Evolutionary conservation across 2,797 vertebrate genomes (phyloP), one percentile per base, ranked within the genome.

Genomic region (Enteromius anoplus): DNA sequence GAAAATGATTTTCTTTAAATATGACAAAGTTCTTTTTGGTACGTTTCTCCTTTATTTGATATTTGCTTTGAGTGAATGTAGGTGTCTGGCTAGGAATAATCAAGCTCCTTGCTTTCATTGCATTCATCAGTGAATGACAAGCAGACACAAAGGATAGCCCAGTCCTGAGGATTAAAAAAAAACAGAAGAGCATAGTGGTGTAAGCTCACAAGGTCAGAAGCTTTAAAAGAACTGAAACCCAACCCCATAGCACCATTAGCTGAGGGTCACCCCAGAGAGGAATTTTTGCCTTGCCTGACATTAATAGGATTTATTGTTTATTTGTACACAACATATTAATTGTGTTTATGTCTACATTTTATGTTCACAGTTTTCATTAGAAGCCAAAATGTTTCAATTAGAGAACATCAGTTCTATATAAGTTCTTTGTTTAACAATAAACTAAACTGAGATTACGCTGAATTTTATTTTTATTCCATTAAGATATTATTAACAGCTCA

Each of bases 81-180:
- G 21, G 87, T 80, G 88, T 85, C 91, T 89, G 91, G 93, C 89
- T 88, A 91, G 93, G 93, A 93, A 95, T 95, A 95, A 95, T 95
- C 93, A 90, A 93, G 90, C 93, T 92, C 92, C 83, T 91, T 91
- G 92, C 93, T 93, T 94, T 91, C 90, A 89, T 88, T 93, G 89
- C 93, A 91, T 91, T 93, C 89, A 90, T 91, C 86, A 87, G 90
- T 93, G 93, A 96, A 92, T 96, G 95, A 95, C 95, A 96, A 94
- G 93, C 93, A 93, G 93, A 96, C 94, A 97, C 96, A 97, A 96
- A 96, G 94, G 91, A 93, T 88, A 89, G 89, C 88, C 83, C 88
- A 94, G 93, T 92, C 92, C 91, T 85, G 92, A 90, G 87, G 86
- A 91, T 86, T 8, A 45, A 34, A 23, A 17, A 17, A 60, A 66